Evolutionary conservation across 2,888 invertebrate species (phyloP).

Genomic region (Cheilosia soror): DNA sequence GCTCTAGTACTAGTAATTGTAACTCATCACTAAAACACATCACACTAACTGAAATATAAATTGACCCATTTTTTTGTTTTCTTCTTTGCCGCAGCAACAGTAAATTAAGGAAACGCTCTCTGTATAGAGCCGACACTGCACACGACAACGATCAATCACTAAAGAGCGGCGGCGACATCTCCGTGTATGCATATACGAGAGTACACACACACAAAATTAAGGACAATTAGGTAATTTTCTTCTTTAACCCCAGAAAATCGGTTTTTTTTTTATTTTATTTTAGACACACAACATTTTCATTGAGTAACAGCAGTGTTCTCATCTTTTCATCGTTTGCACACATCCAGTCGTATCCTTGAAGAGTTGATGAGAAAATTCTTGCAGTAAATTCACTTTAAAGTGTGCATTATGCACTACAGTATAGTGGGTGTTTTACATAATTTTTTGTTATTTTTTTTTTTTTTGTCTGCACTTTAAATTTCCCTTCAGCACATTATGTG

Average conservation of each 20-base stretch:
- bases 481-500: constrained; percentile 36
- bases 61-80: constrained; percentile 64
- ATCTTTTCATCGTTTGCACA: neutral
- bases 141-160: constrained; percentile 54
- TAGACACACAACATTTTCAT: constrained; percentile 38
- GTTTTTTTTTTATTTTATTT: constrained; percentile 28
- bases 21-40: constrained; percentile 43
- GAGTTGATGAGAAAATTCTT: neutral
- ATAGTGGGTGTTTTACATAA: constrained; percentile 47
- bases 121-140: constrained; percentile 36
- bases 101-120: constrained; percentile 32
- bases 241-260: constrained; percentile 1
- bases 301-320: neutral
- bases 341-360: constrained; percentile 11
- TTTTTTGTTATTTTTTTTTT: constrained; percentile 20
- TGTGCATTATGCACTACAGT: constrained; percentile 22
- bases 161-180: constrained; percentile 57
- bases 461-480: constrained; percentile 37
- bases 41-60: constrained; percentile 49
- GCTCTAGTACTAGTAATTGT: constrained; percentile 20
- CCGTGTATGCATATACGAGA: constrained; percentile 5
- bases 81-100: constrained; percentile 53
- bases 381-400: constrained; percentile 23
- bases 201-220: constrained; percentile 49
- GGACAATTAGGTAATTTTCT: constrained; percentile 65